Conservation (phyloP, 2,797 vertebrate species). For the Nannoperca obscura region DNA sequence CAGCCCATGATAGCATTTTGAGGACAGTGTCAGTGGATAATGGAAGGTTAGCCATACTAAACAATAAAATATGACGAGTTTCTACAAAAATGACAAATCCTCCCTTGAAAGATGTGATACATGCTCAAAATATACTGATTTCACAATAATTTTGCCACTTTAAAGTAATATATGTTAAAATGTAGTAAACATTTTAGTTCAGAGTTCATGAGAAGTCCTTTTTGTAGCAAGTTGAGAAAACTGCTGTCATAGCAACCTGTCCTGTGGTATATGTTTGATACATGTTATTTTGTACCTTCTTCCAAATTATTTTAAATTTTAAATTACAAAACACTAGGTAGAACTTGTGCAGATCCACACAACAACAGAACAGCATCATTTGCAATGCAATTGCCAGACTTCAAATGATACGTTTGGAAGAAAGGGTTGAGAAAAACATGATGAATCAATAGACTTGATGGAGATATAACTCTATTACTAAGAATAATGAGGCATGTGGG, state of each 20-base stretch:
- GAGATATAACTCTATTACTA: constrained; percentile 47
- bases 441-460: constrained; percentile 56
- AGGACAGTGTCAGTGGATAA: constrained; percentile 54
- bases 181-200: neutral
- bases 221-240: neutral
- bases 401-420: constrained; percentile 43
- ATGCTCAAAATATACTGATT: constrained; percentile 8
- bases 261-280: neutral
- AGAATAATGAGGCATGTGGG: constrained; percentile 63
- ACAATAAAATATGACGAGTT: constrained; percentile 51
- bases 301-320: neutral
- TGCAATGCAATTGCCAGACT: constrained; percentile 34
- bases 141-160: neutral
- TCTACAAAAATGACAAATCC: constrained; percentile 16
- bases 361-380: constrained; percentile 11
- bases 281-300: neutral
- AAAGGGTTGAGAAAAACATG: constrained; percentile 52
- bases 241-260: neutral
- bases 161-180: neutral
- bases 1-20: constrained; percentile 64
- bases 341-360: neutral
- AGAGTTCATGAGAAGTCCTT: constrained; percentile 6
- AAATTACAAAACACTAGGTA: neutral
- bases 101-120: neutral
- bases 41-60: constrained; percentile 52